Evolutionary conservation across 2,797 vertebrate genomes (phyloP).

Genomic region (Enteromius trimaculatus): DNA sequence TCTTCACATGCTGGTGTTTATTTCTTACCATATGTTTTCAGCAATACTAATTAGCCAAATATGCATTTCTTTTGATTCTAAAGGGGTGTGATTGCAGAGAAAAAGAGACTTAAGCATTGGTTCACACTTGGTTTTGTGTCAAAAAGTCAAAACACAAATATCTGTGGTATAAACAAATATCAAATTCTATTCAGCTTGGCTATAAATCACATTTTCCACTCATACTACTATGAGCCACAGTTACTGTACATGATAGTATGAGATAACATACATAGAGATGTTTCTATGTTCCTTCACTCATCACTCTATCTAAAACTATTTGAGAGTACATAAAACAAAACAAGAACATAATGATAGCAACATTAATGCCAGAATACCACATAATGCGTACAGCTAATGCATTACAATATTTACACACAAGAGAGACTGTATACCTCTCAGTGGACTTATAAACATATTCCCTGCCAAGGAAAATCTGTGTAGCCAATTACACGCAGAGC

Average conservation of each 20-base stretch:
- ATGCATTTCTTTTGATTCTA: slow-evolving; percentile 20
- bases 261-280: slow-evolving; percentile 15
- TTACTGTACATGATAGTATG: slow-evolving; percentile 16
- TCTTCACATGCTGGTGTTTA: slow-evolving; percentile 52
- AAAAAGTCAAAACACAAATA: neutral
- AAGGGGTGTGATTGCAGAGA: slow-evolving; percentile 11
- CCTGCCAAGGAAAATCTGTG: slow-evolving; percentile 45
- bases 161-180: neutral
- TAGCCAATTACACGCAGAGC: slow-evolving; percentile 38
- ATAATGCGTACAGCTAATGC: slow-evolving; percentile 38
- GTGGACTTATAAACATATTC: slow-evolving; percentile 23
- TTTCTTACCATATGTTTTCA: slow-evolving; percentile 55
- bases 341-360: slow-evolving; percentile 32
- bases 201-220: slow-evolving; percentile 6
- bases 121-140: neutral
- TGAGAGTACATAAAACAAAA: slow-evolving; percentile 16
- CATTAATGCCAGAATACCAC: slow-evolving; percentile 43
- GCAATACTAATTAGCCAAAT: slow-evolving; percentile 33
- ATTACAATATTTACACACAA: slow-evolving; percentile 46
- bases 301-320: neutral
- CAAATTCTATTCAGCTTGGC: neutral
- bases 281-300: slow-evolving; percentile 24
- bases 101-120: neutral
- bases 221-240: neutral
- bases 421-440: slow-evolving; percentile 41